These are phyloP conservation scores for Rutilus rutilus DNA, from an alignment of 2,113 vertebrate genomes.

Conservation along the genomic window DNA sequence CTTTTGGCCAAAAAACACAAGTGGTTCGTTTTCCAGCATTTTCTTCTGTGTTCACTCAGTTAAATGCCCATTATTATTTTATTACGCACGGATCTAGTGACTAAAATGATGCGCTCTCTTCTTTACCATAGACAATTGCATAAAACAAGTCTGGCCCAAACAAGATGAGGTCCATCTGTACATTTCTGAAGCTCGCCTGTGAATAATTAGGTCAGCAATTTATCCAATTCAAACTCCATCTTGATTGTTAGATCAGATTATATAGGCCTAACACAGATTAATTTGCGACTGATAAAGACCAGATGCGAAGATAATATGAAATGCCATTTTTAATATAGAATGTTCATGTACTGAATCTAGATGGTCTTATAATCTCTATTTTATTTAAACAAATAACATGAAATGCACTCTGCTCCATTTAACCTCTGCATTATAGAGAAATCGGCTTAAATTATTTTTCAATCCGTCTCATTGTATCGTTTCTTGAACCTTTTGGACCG, in stretches of 20 bases:
- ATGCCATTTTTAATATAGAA: slow-evolving; percentile 59
- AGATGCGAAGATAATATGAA: slow-evolving; percentile 63
- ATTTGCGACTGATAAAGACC: slow-evolving; percentile 57
- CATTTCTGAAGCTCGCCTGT: slow-evolving; percentile 47
- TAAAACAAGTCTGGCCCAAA: background rate
- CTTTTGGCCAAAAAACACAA: background rate
- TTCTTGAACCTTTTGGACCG: background rate
- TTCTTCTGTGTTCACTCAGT: too few relatives aligned
- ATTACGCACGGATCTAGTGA: background rate
- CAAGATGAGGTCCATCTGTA: slow-evolving; percentile 35
- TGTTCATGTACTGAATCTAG: background rate
- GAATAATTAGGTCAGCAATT: slow-evolving; percentile 71
- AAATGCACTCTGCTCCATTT: background rate
- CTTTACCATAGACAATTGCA: background rate
- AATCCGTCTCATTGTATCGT: background rate
- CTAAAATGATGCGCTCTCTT: background rate
- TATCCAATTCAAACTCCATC: slow-evolving; percentile 61
- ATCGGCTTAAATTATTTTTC: background rate
- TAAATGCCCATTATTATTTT: background rate
- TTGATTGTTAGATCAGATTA: slow-evolving; percentile 67
- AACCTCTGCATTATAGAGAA: background rate
- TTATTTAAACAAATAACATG: background rate
- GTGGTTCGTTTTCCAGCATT: background rate
- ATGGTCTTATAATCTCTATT: slow-evolving; percentile 15
- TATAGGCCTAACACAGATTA: slow-evolving; percentile 61